Percentiles rank a stretch among this genome's conserved stretches.
phyloP scores from a whole-genome alignment of 2,113 vertebrate genomes.

The Physeter macrocephalus region DNA sequence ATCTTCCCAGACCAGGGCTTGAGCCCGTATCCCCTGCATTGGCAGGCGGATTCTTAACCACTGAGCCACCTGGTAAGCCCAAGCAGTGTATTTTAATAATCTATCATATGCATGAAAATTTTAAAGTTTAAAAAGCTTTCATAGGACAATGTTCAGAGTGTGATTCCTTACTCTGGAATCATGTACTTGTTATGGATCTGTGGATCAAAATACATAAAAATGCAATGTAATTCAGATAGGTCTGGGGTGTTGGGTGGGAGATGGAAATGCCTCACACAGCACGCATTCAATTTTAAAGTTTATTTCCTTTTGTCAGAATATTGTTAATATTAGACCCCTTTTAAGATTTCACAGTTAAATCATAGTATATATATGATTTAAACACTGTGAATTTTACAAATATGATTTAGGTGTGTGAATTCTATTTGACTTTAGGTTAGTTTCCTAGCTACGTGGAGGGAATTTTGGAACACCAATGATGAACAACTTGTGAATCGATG shows the following conservation, averaged over 20 bases:
- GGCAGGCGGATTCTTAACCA: no score
- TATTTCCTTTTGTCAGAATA: not conserved
- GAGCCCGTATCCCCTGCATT: no score
- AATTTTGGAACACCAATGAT: not conserved
- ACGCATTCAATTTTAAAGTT: not conserved
- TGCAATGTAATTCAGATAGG: not conserved
- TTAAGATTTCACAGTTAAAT: not conserved
- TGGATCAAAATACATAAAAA: not conserved
- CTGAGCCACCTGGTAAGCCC: no score
- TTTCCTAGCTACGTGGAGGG: not conserved
- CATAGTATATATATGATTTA: not conserved
- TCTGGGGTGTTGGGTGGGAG: not conserved
- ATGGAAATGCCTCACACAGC: not conserved
- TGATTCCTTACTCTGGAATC: not conserved
- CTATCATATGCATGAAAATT: not conserved
- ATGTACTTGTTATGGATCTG: not conserved
- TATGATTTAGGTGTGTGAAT: not conserved
- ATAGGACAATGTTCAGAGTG: not conserved
- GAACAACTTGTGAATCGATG: not conserved
- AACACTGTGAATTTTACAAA: not conserved
- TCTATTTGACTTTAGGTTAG: not conserved
- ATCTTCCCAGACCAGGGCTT: no score
- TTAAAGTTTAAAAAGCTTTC: not conserved
- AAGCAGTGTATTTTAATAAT: not conserved
- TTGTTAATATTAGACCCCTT: not conserved